phyloP scores from a whole-genome alignment of 2,888 invertebrate genomes.

The Pedicia rivosa region DNA sequence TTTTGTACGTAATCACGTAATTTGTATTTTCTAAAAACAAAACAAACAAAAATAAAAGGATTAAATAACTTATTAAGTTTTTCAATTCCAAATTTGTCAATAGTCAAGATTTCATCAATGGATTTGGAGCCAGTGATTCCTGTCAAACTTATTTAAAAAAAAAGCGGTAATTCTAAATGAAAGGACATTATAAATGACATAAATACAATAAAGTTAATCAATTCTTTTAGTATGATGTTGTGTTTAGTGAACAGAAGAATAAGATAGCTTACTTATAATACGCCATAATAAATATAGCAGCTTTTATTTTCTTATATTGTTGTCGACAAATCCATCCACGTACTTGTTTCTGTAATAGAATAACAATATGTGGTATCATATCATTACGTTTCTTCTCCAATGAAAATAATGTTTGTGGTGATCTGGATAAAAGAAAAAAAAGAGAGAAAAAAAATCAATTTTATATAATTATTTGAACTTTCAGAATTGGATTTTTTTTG shows the following conservation, averaged over 20 bases:
- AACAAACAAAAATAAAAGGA: background rate
- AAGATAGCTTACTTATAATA: conserved; percentile 41
- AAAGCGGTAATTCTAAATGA: no score
- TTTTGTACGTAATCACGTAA: conserved; percentile 51
- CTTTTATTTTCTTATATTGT: conserved; percentile 71
- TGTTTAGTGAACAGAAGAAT: no score
- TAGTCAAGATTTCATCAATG: background rate
- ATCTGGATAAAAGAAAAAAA: conserved; percentile 27
- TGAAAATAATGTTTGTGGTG: conserved; percentile 79
- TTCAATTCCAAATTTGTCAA: background rate
- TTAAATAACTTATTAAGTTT: background rate
- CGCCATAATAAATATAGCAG: conserved; percentile 64
- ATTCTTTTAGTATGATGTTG: no score
- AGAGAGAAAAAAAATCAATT: no score
- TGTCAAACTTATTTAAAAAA: no score
- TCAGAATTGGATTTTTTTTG: background rate
- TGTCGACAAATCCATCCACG: conserved; percentile 65
- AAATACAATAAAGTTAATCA: no score
- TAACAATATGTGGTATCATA: conserved; percentile 80
- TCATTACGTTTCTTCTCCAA: conserved; percentile 76
- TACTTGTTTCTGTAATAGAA: conserved; percentile 90
- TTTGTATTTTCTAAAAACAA: conserved; percentile 40
- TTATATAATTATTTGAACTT: no score
- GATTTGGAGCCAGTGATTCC: background rate
- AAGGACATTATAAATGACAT: no score